These are phyloP conservation scores for Triplophysa dalaica DNA, from an alignment of 2,113 vertebrate genomes.

Conservation along the genomic window DNA sequence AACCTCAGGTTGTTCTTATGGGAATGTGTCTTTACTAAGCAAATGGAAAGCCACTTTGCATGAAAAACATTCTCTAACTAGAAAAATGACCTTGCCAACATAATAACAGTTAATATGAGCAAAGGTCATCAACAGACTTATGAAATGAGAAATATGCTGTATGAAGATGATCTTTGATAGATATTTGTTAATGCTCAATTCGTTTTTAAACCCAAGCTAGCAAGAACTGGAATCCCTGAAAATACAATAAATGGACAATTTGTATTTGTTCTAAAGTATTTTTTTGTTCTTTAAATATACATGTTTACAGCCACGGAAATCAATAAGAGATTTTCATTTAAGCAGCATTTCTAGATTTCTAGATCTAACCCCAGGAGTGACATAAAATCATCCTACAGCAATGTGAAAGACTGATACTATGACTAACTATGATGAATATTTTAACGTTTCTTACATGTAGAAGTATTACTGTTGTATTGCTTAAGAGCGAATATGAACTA, in stretches of 20 bases:
- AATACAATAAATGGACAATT: not conserved
- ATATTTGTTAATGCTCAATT: not conserved
- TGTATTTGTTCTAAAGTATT: not conserved
- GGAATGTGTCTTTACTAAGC: not conserved
- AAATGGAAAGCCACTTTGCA: conserved; percentile 7
- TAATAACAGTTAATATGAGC: conserved; percentile 9
- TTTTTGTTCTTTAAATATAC: too few species aligned
- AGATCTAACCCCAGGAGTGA: too few species aligned
- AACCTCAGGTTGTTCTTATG: conserved; percentile 6
- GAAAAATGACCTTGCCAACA: conserved; percentile 11
- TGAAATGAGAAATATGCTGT: not conserved
- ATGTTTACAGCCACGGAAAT: too few species aligned
- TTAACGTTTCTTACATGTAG: too few species aligned
- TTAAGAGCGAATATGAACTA: too few species aligned
- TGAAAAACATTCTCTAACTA: conserved; percentile 12
- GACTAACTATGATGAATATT: too few species aligned
- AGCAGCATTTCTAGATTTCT: too few species aligned
- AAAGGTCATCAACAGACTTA: not conserved
- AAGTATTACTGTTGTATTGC: too few species aligned
- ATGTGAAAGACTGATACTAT: too few species aligned
- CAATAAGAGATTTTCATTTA: too few species aligned
- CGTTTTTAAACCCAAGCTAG: too few species aligned
- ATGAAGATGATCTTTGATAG: not conserved
- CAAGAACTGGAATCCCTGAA: not conserved
- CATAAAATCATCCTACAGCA: too few species aligned